Evolutionary conservation across 2,797 vertebrate genomes (phyloP).

Genomic region (Hyperoplus lanceolatus): DNA sequence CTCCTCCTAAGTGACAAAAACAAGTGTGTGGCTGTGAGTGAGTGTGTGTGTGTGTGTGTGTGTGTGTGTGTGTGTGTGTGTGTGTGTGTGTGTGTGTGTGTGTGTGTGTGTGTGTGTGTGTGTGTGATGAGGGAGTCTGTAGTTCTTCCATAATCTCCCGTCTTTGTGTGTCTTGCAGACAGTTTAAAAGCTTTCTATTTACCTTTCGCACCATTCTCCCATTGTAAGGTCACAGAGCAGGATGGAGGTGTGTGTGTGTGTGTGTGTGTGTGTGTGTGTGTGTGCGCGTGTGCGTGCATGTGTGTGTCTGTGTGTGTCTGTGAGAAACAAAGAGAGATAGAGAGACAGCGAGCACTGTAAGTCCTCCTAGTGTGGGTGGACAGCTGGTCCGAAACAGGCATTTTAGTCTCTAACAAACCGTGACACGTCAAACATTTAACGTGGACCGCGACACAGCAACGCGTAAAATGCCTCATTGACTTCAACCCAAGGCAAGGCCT

Average conservation of each 20-base stretch:
- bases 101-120: constrained; percentile 41
- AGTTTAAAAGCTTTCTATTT: constrained; percentile 91
- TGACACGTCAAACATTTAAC: constrained; percentile 80
- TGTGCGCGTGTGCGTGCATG: constrained; percentile 6
- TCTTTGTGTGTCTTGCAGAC: constrained; percentile 81
- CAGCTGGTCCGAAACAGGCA: constrained; percentile 80
- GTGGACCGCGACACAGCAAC: constrained; percentile 65
- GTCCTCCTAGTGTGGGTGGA: constrained; percentile 70
- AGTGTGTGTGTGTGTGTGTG: constrained; percentile 41
- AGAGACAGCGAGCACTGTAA: constrained; percentile 40
- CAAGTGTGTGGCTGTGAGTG: constrained; percentile 39
- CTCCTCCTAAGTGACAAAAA: constrained; percentile 53
- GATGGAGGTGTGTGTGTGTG: constrained; percentile 38
- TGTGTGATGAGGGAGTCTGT: constrained; percentile 65
- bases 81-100: neutral
- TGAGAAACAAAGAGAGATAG: constrained; percentile 1
- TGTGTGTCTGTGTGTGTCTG: constrained; percentile 24
- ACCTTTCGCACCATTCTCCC: constrained; percentile 83
- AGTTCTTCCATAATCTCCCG: constrained; percentile 79
- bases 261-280: constrained; percentile 40
- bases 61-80: constrained; percentile 37
- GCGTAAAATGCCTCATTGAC: constrained; percentile 80
- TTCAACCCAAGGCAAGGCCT: constrained; percentile 61
- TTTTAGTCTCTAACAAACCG: constrained; percentile 79
- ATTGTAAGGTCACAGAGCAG: constrained; percentile 63